Percentiles rank a stretch among this genome's conserved stretches.
phyloP scores from a whole-genome alignment of 2,797 vertebrate species.

The Pelochelys cantorii region DNA sequence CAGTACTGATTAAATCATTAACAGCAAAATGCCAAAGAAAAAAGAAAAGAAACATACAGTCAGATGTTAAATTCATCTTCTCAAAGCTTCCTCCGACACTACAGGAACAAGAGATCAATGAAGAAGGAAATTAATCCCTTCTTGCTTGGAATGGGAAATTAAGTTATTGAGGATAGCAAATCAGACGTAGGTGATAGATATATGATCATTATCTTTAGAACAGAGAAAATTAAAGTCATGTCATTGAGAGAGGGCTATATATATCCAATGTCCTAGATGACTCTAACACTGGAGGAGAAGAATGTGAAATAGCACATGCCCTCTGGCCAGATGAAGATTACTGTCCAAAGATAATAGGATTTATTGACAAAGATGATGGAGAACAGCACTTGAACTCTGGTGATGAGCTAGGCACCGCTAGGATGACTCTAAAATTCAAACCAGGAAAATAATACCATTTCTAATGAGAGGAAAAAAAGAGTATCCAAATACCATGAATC shows the following conservation, averaged over 20 bases:
- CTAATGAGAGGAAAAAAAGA: background rate
- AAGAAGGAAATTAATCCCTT: slow-evolving; percentile 57
- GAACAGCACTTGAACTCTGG: background rate
- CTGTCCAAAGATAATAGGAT: background rate
- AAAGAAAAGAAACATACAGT: background rate
- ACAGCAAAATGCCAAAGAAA: background rate
- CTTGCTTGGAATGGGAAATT: slow-evolving; percentile 39
- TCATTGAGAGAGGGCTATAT: slow-evolving; percentile 8
- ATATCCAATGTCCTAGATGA: background rate
- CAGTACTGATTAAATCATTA: background rate
- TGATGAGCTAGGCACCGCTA: background rate
- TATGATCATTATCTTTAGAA: slow-evolving; percentile 21
- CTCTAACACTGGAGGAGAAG: background rate
- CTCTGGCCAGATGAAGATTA: background rate
- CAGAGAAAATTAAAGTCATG: slow-evolving; percentile 11
- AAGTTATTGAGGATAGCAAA: slow-evolving; percentile 32
- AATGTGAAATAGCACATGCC: background rate
- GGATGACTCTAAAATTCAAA: background rate
- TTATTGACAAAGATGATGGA: background rate
- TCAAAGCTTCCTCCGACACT: background rate
- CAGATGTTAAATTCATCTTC: slow-evolving; percentile 45
- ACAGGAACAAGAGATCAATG: slow-evolving; percentile 30
- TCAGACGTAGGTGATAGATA: slow-evolving; percentile 35
- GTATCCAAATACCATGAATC: background rate
- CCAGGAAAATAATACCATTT: background rate